phyloP scores from a whole-genome alignment of 2,888 invertebrate genomes.

The Ophion ventricosus region DNA sequence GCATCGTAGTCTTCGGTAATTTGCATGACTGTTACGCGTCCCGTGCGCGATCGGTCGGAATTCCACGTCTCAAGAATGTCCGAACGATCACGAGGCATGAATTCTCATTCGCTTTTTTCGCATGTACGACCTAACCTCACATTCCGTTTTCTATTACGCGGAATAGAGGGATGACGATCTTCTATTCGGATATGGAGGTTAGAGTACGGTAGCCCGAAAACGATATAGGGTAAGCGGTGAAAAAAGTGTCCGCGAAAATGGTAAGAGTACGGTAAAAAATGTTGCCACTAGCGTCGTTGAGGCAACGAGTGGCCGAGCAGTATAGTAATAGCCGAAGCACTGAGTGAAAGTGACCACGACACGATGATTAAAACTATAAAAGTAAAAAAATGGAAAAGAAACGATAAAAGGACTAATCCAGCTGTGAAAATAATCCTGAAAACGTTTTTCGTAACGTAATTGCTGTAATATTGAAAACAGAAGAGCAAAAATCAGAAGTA shows the following conservation, averaged over 20 bases:
- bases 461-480: neutral
- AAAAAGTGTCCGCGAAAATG: neutral
- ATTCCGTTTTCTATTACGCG: neutral
- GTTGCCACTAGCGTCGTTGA: neutral
- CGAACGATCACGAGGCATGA: neutral
- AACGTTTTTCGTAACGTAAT: neutral
- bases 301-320: neutral
- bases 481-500: too few relatives aligned
- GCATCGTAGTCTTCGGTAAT: constrained; percentile 34
- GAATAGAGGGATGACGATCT: too few relatives aligned
- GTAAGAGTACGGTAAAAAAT: neutral
- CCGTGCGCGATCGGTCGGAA: constrained; percentile 18
- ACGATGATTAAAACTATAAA: neutral
- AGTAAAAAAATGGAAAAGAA: neutral
- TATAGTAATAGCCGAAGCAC: neutral
- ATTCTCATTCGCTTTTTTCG: neutral
- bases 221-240: neutral
- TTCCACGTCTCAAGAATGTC: neutral
- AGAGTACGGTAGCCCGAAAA: neutral
- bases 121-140: neutral
- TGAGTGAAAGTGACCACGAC: neutral
- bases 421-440: neutral
- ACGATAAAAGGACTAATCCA: neutral
- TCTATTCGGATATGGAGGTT: neutral
- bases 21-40: constrained; percentile 29